These are phyloP conservation scores for Telmatherina bonti DNA, from an alignment of 2,797 vertebrate species.

Conservation along the genomic window DNA sequence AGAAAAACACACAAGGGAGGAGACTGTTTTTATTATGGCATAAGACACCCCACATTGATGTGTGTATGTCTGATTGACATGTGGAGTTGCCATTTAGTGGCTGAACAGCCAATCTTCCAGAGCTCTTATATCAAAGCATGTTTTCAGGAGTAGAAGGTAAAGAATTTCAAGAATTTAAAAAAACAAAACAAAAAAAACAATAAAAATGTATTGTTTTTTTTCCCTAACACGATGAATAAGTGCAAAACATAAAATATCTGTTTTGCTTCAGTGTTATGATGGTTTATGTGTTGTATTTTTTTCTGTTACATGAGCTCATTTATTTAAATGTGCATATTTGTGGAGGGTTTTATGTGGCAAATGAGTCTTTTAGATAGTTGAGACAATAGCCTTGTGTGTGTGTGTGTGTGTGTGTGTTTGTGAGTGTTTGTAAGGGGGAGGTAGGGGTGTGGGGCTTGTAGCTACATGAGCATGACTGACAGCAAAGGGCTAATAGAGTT, in stretches of 20 bases:
- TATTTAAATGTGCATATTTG: neutral
- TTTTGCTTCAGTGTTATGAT: too few species aligned
- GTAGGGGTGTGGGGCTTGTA: neutral
- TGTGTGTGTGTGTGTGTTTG: too few species aligned
- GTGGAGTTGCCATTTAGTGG: conserved; percentile 42
- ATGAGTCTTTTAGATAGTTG: conserved; percentile 49
- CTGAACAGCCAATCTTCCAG: conserved; percentile 23
- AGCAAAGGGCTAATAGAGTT: conserved; percentile 26
- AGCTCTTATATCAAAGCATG: conserved; percentile 26
- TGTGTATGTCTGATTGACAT: conserved; percentile 43
- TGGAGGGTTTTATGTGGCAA: conserved; percentile 38
- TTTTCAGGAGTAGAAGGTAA: conserved; percentile 5
- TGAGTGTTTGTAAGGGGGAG: too few species aligned
- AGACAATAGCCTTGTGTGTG: conserved; percentile 33
- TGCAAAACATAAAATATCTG: neutral
- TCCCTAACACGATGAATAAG: conserved; percentile 2
- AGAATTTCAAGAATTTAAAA: neutral
- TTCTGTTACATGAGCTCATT: too few species aligned
- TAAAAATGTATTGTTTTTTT: accelerated
- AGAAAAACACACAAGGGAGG: conserved; percentile 64
- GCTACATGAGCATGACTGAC: conserved; percentile 44
- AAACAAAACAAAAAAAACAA: neutral
- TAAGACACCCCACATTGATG: conserved; percentile 48
- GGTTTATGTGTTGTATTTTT: too few species aligned
- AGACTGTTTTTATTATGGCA: conserved; percentile 61